Base-by-base conservation (phyloP, 2,113 vertebrate species). In the Thermophis baileyi region DNA sequence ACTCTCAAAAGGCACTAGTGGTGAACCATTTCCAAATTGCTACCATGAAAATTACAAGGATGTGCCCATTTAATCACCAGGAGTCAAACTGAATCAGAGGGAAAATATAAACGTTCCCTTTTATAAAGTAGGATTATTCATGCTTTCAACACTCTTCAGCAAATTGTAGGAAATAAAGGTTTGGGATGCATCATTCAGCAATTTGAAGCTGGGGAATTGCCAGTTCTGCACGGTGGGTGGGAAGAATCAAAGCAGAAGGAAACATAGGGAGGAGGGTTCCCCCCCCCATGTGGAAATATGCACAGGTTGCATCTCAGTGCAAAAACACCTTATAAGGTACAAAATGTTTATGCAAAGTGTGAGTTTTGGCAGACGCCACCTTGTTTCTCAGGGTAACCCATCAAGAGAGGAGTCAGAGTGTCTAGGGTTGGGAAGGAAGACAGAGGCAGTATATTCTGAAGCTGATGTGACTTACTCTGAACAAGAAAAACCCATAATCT, bases 301-400 rank as follows among this genome's bases (percentile, higher is more conserved):
- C 81, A 87, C 50, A 90, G 94, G 95, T 95, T 69, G 87, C 93
- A 69, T 95, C 96, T 97, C 95, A 93, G 94, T 94, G 96, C 94
- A 5, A 25, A 25, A 94, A 94, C 90, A 89, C 93, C 96, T 95
- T 93, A 91, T 1, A 95, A 96, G 94, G 96, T 55, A 60, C 93
- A 11, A 35, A 94, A 94, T 90, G 87, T 94, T 96, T 96, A 94
- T 91, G 91, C 1, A 94, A 96, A 94, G 95, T 96, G 95, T 0
- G 69, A 97, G 95, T 92, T 95, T 94, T 97, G 96, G 96, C 96
- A 94, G 89, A 16, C 8, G 50, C 14, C 86, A 11, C 51, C 0
- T 3, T 0, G 9, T 95, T 95, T 96, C 88, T 95, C 94, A 90
- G 96, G 95, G 96, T 63, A 96, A 97, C 94, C 40, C 91, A 60